These are phyloP conservation scores for Telmatochromis sp. DNA, from an alignment of 2,113 vertebrate species.

Conservation along the genomic window DNA sequence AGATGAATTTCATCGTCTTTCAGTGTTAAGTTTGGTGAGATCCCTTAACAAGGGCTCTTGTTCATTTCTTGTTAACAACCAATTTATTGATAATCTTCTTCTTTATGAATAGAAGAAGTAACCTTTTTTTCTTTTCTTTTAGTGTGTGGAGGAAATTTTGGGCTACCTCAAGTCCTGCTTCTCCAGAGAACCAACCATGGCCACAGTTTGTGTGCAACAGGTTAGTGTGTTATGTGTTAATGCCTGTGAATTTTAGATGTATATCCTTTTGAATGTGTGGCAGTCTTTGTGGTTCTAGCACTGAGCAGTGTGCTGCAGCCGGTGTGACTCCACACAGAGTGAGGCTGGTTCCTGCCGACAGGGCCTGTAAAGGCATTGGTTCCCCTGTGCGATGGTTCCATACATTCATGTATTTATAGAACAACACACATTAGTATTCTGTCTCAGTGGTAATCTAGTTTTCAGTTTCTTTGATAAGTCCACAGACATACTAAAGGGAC, in stretches of 20 bases:
- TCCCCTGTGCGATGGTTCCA: slow-evolving; percentile 93
- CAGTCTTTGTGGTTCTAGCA: slow-evolving; percentile 62
- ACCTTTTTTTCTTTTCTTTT: not conserved
- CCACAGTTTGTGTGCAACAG: slow-evolving; percentile 96
- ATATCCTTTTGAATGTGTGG: not conserved
- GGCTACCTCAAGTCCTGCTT: slow-evolving; percentile 95
- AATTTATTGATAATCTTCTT: not conserved
- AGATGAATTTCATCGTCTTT: not conserved
- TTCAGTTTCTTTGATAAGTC: not conserved
- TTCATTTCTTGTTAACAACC: not conserved
- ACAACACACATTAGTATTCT: not conserved
- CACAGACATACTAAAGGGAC: not conserved
- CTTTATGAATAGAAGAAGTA: not conserved
- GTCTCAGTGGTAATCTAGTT: not conserved
- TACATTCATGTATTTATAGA: slow-evolving; percentile 61
- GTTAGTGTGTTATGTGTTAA: slow-evolving; percentile 54
- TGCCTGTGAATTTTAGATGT: not conserved
- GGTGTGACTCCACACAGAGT: slow-evolving; percentile 73
- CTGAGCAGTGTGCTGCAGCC: slow-evolving; percentile 70
- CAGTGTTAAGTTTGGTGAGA: not conserved
- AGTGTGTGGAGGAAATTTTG: slow-evolving; percentile 97
- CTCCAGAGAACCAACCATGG: slow-evolving; percentile 89
- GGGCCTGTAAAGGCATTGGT: slow-evolving; percentile 78
- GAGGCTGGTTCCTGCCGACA: slow-evolving; percentile 94
- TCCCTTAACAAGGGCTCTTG: not conserved